phyloP scores from a whole-genome alignment of 2,888 invertebrate species.

The Melinaea marsaeus region DNA sequence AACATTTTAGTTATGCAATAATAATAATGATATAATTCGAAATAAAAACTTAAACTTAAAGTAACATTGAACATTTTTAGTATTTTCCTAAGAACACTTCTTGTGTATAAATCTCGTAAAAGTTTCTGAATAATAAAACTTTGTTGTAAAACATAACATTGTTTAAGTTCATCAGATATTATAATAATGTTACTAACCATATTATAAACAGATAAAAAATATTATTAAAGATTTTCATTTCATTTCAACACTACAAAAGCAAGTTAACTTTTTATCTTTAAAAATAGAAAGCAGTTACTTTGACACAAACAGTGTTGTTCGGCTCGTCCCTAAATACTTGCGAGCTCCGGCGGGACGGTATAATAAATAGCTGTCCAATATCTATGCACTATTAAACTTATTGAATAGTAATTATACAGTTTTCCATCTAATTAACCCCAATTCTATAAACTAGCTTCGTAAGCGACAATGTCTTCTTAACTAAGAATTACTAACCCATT shows the following conservation, averaged over 20 bases:
- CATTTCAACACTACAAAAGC: neutral
- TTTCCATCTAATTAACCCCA: neutral
- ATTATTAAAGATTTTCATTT: neutral
- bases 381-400: slow-evolving; percentile 3
- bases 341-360: neutral
- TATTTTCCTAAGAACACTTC: neutral
- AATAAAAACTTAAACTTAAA: neutral
- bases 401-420: neutral
- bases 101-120: slow-evolving; percentile 1
- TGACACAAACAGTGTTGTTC: neutral
- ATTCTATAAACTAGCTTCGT: no score
- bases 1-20: neutral
- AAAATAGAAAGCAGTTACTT: neutral
- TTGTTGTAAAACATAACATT: neutral
- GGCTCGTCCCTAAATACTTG: neutral
- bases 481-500: no score
- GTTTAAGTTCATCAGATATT: neutral
- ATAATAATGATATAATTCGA: neutral
- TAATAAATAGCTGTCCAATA: neutral
- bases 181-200: neutral
- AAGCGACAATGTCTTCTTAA: no score
- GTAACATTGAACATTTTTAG: neutral
- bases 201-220: neutral
- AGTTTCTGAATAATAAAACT: slow-evolving; percentile 34
- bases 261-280: no score